Conservation (phyloP, 2,113 vertebrate species). For the Cacatua alba region DNA sequence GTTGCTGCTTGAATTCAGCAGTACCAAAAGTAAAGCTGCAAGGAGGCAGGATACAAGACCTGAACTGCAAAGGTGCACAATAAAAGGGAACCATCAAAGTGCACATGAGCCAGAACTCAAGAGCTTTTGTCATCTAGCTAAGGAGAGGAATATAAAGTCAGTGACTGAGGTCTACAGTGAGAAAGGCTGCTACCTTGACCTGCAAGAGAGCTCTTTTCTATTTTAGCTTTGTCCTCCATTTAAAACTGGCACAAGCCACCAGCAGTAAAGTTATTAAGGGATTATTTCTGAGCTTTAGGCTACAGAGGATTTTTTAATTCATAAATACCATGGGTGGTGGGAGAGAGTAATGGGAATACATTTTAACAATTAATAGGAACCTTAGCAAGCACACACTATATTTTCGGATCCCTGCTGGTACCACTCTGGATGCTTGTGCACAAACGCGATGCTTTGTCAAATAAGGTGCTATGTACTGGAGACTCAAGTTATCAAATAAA, state of each 20-base stretch:
- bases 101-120: not conserved
- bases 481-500: slow-evolving; percentile 19
- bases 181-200: not conserved
- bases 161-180: not conserved
- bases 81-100: not conserved
- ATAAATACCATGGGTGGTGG: not conserved
- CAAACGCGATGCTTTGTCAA: slow-evolving; percentile 9
- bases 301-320: not conserved
- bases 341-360: not conserved
- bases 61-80: not conserved
- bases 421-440: not conserved
- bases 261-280: not conserved
- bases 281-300: not conserved
- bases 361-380: not conserved
- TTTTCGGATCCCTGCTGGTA: not conserved
- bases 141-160: not conserved
- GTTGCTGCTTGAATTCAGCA: not conserved
- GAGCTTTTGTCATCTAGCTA: not conserved
- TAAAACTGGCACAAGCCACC: not conserved
- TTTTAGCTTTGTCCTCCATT: not conserved
- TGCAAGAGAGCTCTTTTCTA: not conserved
- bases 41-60: not conserved
- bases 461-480: slow-evolving; percentile 3
- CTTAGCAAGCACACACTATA: not conserved
- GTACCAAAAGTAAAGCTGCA: not conserved